Evolutionary conservation across 2,113 vertebrate genomes (phyloP).

Genomic region (Mastomys natalensis): DNA sequence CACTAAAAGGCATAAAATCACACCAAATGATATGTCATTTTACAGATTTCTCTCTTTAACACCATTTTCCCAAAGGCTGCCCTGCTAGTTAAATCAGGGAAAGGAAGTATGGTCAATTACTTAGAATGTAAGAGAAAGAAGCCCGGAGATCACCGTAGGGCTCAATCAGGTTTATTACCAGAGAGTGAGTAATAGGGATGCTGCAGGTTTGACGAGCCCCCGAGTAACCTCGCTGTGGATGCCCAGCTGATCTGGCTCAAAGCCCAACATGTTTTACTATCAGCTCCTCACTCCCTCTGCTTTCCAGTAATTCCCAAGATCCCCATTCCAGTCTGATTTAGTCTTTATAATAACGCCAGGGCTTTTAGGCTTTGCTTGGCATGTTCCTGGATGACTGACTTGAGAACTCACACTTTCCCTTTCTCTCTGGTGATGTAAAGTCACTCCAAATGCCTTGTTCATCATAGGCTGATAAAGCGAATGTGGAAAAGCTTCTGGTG

Average conservation of each 20-base stretch:
- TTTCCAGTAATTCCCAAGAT: constrained; percentile 31
- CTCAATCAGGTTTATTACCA: constrained; percentile 43
- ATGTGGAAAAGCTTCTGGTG: too few relatives aligned
- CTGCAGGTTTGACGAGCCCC: not conserved
- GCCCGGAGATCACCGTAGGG: not conserved
- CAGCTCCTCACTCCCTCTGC: not conserved
- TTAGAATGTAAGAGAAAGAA: not conserved
- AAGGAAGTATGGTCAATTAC: constrained; percentile 39
- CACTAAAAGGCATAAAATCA: constrained; percentile 74
- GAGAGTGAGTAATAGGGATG: constrained; percentile 3
- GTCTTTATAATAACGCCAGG: not conserved
- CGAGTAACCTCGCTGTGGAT: not conserved
- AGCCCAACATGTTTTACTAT: not conserved
- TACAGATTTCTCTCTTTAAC: constrained; percentile 78
- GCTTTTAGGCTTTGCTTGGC: not conserved
- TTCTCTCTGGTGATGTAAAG: not conserved
- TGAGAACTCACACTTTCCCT: not conserved
- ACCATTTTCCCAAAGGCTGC: constrained; percentile 75
- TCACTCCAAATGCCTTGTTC: not conserved
- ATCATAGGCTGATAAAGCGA: not conserved
- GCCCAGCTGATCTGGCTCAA: not conserved
- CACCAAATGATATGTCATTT: constrained; percentile 74
- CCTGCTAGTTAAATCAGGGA: constrained; percentile 69
- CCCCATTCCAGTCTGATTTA: not conserved
- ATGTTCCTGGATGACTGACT: not conserved